Percentiles rank a stretch among this genome's conserved stretches.
Evolutionary conservation across 2,113 vertebrate genomes (phyloP).

Genomic region (Globicephala melas): DNA sequence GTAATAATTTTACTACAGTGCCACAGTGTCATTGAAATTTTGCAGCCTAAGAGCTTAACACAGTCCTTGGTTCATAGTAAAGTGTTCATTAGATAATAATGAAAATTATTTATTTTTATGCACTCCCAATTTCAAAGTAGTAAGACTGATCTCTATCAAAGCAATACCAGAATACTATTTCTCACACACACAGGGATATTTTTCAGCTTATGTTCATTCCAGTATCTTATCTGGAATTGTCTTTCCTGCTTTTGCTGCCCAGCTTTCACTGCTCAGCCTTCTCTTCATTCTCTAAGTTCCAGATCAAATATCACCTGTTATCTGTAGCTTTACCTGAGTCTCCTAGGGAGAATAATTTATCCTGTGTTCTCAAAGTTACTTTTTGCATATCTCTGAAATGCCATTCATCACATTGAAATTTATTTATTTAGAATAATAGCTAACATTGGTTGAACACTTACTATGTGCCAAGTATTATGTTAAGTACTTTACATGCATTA

Average conservation of each 20-base stretch:
- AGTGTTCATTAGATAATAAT: neutral
- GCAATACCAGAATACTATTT: neutral
- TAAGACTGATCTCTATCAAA: neutral
- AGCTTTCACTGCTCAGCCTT: neutral
- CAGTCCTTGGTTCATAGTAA: neutral
- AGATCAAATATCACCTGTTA: neutral
- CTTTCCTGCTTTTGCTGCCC: neutral
- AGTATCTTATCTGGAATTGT: neutral
- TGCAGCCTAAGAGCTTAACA: neutral
- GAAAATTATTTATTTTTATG: slow-evolving; percentile 4
- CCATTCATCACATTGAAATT: neutral
- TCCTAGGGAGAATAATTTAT: neutral
- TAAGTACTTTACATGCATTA: neutral
- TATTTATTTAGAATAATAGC: neutral
- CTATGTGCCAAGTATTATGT: neutral
- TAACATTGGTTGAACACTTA: neutral
- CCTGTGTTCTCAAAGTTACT: neutral
- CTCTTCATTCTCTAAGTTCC: neutral
- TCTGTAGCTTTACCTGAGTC: neutral
- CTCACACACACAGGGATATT: neutral
- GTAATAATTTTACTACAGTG: neutral
- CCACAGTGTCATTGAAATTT: neutral
- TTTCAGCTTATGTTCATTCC: neutral
- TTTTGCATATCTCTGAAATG: neutral
- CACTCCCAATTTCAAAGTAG: neutral